Evolutionary conservation across 2,113 vertebrate genomes (phyloP).

Genomic region (Cervus canadensis): DNA sequence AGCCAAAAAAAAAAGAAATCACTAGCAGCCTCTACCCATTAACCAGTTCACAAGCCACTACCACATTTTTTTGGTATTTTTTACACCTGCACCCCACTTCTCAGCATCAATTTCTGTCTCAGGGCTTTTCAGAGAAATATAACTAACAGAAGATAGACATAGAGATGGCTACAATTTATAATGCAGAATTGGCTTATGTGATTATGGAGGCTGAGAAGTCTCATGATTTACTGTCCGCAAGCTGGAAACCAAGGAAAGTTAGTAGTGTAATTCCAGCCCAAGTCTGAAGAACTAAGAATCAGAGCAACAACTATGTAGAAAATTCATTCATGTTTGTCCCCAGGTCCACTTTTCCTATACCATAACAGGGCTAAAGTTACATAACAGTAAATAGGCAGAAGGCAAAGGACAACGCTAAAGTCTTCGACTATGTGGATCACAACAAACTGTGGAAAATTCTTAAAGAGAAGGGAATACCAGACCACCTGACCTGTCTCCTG

Average conservation of each 20-base stretch:
- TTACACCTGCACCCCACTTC: not conserved
- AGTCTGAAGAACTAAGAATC: not conserved
- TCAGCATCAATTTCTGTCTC: not conserved
- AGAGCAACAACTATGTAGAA: not conserved
- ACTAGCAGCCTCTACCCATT: not conserved
- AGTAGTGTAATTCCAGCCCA: not conserved
- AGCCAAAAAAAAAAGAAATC: not conserved
- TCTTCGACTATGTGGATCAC: not conserved
- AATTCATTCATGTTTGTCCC: not conserved
- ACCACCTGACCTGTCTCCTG: not conserved
- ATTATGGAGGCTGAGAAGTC: not conserved
- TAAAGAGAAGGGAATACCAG: not conserved
- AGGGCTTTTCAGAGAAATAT: not conserved
- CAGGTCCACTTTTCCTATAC: not conserved
- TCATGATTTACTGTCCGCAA: not conserved
- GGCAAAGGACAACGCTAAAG: not conserved
- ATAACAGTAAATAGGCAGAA: not conserved
- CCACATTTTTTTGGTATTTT: not conserved
- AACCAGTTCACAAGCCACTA: not conserved
- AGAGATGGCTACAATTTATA: not conserved
- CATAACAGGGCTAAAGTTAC: not conserved
- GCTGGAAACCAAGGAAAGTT: not conserved
- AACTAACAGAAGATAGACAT: not conserved
- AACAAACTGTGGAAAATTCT: not conserved
- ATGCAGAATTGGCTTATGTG: not conserved